Conservation (phyloP, 2,888 invertebrate species). For the Ennomos quercinarius region DNA sequence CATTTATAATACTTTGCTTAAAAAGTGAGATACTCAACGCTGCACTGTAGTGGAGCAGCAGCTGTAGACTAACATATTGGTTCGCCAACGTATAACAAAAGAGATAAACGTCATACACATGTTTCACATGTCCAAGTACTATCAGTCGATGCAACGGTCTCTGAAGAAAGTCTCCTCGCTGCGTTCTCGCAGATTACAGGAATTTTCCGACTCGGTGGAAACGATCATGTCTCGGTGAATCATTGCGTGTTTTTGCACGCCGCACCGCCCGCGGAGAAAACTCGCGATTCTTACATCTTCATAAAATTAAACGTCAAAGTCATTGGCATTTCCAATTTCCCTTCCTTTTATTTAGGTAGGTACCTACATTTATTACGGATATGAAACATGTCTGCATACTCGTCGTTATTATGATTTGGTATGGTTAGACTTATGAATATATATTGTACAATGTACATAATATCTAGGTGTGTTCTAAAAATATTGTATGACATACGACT, state of each 20-base stretch:
- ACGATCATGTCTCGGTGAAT: conserved; percentile 77
- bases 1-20: no score
- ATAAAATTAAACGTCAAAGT: conserved; percentile 52
- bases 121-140: conserved; percentile 60
- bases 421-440: no score
- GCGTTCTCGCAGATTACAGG: conserved; percentile 65
- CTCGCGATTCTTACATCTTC: conserved; percentile 46
- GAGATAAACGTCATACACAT: conserved; percentile 28
- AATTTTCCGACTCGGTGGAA: conserved; percentile 83
- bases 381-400: conserved; percentile 6
- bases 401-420: not conserved
- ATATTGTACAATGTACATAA: no score
- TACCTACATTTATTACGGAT: conserved; percentile 18
- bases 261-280: conserved; percentile 65
- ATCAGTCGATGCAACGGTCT: conserved; percentile 59
- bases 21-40: not conserved
- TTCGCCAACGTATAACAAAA: conserved; percentile 21
- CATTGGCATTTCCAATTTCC: conserved; percentile 40
- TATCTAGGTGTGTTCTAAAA: no score
- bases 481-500: no score
- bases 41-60: not conserved
- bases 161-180: conserved; percentile 75
- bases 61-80: conserved; percentile 2
- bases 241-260: conserved; percentile 74
- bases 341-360: conserved; percentile 32